Evolutionary conservation across 2,888 invertebrate genomes (phyloP).

Genomic region (Pocota personata): DNA sequence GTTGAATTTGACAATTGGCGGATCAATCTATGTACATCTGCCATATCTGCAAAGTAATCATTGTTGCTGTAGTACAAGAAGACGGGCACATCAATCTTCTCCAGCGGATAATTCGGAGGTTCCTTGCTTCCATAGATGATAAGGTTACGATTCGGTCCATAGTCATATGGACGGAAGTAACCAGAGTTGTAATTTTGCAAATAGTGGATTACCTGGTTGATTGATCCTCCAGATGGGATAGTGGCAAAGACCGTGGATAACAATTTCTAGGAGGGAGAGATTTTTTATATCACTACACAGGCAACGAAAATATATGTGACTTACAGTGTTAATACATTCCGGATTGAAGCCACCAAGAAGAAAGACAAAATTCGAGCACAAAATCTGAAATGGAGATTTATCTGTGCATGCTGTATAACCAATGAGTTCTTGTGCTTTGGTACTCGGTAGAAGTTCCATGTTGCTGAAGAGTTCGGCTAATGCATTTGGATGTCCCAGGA

Average conservation of each 20-base stretch:
- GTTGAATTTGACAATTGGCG: slow-evolving; percentile 81
- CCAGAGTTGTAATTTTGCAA: slow-evolving; percentile 79
- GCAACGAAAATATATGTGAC: background rate
- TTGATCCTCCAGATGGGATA: slow-evolving; percentile 80
- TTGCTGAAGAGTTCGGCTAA: slow-evolving; percentile 77
- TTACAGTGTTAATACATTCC: slow-evolving; percentile 59
- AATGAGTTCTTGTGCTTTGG: slow-evolving; percentile 29
- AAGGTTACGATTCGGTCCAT: slow-evolving; percentile 80
- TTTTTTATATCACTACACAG: background rate
- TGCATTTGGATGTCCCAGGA: slow-evolving; percentile 67
- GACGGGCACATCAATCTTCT: slow-evolving; percentile 83
- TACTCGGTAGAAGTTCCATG: slow-evolving; percentile 77
- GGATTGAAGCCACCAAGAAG: slow-evolving; percentile 66
- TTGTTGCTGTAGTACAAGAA: slow-evolving; percentile 84
- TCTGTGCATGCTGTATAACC: background rate
- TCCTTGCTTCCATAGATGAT: slow-evolving; percentile 80
- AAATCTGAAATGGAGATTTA: background rate
- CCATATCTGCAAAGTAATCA: slow-evolving; percentile 86
- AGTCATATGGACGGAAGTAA: slow-evolving; percentile 81
- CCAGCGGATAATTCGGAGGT: slow-evolving; percentile 82
- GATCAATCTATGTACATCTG: slow-evolving; percentile 74
- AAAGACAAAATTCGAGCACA: background rate
- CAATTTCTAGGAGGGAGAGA: slow-evolving; percentile 66
- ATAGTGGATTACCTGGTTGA: slow-evolving; percentile 79
- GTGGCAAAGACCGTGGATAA: slow-evolving; percentile 80